These are phyloP conservation scores for Pristionchus fissidentatus DNA, from an alignment of 2,888 invertebrate genomes.

Conservation along the genomic window DNA sequence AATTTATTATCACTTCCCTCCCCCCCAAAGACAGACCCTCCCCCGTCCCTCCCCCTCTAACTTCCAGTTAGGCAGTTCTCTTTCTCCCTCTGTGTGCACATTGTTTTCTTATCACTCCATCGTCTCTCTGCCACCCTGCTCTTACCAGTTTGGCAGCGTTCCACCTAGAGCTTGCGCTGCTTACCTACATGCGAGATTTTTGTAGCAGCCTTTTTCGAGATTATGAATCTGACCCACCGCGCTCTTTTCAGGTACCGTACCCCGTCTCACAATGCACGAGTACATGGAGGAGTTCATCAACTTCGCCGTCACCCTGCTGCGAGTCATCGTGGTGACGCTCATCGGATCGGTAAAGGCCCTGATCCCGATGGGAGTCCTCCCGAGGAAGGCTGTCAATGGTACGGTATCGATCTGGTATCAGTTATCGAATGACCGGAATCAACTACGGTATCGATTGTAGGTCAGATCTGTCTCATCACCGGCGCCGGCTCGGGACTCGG, in stretches of 20 bases:
- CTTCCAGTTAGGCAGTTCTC: neutral
- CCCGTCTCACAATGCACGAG: constrained; percentile 15
- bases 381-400: constrained; percentile 50
- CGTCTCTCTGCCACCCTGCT: neutral
- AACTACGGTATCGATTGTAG: constrained; percentile 74
- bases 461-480: constrained; percentile 87
- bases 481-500: constrained; percentile 92
- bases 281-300: constrained; percentile 45
- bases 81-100: neutral
- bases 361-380: constrained; percentile 52
- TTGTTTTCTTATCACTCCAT: neutral
- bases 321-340: constrained; percentile 21
- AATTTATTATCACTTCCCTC: neutral
- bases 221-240: neutral
- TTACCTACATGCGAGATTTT: neutral
- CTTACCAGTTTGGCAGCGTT: neutral
- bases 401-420: neutral
- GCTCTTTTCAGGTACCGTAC: neutral
- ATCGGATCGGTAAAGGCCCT: constrained; percentile 49
- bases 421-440: too few relatives aligned
- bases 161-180: neutral
- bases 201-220: neutral
- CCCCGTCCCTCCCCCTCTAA: neutral
- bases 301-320: constrained; percentile 31
- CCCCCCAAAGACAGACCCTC: neutral